A percentile compares a stretch with the other conserved stretches of the same genome.
phyloP scores from a whole-genome alignment of 2,113 vertebrate genomes.

The Lipophrys pholis region DNA sequence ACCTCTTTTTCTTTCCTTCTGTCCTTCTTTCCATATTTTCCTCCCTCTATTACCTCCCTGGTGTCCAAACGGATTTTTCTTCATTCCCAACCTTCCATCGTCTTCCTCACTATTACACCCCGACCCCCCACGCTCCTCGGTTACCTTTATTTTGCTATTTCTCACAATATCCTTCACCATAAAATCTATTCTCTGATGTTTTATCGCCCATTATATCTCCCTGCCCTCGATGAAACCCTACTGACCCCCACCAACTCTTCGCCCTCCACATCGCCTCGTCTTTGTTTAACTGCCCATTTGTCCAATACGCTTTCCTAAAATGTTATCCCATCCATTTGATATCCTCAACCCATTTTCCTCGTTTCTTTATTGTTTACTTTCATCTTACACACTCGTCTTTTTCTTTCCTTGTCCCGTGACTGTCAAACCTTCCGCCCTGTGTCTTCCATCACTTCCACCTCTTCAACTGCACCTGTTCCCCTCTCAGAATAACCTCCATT shows the following conservation, averaged over 20 bases:
- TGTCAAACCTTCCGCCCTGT: neutral
- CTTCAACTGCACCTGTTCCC: neutral
- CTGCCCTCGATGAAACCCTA: conserved; percentile 32
- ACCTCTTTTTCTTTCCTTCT: conserved; percentile 24
- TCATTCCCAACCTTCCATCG: neutral
- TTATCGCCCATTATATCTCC: neutral
- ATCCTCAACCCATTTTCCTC: neutral
- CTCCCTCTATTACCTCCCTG: conserved; percentile 22
- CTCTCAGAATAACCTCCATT: conserved; percentile 93
- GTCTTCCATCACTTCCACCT: neutral
- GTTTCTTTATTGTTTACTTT: conserved; percentile 14
- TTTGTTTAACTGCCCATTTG: conserved; percentile 7
- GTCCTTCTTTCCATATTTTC: neutral
- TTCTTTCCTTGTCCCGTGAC: neutral
- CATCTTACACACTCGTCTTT: neutral
- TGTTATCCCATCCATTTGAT: neutral
- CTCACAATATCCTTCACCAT: neutral
- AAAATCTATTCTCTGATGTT: conserved; percentile 1
- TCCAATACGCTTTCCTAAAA: too few species aligned
- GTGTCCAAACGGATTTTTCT: neutral
- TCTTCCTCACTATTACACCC: neutral
- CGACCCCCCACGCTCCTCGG: neutral
- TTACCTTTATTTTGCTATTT: conserved; percentile 11
- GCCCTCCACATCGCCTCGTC: conserved; percentile 7
- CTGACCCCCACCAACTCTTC: conserved; percentile 14